Conservation (phyloP, 2,888 invertebrate genomes). For the Saturnia pavonia region DNA sequence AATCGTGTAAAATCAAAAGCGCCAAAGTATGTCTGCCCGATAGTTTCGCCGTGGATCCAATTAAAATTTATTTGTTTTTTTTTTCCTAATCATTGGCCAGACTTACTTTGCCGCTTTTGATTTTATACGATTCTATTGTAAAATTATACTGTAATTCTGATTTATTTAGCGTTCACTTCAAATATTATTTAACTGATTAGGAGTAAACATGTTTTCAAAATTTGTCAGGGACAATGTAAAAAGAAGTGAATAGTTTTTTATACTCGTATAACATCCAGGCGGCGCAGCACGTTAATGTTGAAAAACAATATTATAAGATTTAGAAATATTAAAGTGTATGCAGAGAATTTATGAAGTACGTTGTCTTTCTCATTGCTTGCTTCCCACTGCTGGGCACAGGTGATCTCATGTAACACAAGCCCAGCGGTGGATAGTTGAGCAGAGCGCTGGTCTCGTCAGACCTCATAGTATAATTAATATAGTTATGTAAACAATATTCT, state of each 20-base stretch:
- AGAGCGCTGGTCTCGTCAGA: not conserved
- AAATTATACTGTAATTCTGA: too few relatives aligned
- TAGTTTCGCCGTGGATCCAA: too few relatives aligned
- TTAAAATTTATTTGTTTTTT: too few relatives aligned
- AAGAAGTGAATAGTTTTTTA: not conserved
- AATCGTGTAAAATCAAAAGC: too few relatives aligned
- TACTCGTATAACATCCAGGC: too few relatives aligned
- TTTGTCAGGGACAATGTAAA: not conserved
- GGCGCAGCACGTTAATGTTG: not conserved
- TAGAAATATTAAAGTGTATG: not conserved
- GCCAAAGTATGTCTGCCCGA: too few relatives aligned
- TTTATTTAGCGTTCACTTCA: not conserved
- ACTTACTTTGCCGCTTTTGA: too few relatives aligned
- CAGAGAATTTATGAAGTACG: not conserved
- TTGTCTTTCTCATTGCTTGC: not conserved
- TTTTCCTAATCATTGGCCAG: too few relatives aligned
- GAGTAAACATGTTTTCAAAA: not conserved
- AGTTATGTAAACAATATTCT: slow-evolving; percentile 30
- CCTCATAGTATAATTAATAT: slow-evolving; percentile 21
- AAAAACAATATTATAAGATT: not conserved
- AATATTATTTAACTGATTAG: not conserved
- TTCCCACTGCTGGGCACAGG: not conserved
- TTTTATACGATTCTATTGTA: too few relatives aligned
- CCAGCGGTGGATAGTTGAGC: not conserved
- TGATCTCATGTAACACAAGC: not conserved